Percentiles rank a stretch among this genome's conserved stretches.
These are phyloP conservation scores for Channallabes apus DNA, from an alignment of 2,797 vertebrate species.

Conservation along the genomic window DNA sequence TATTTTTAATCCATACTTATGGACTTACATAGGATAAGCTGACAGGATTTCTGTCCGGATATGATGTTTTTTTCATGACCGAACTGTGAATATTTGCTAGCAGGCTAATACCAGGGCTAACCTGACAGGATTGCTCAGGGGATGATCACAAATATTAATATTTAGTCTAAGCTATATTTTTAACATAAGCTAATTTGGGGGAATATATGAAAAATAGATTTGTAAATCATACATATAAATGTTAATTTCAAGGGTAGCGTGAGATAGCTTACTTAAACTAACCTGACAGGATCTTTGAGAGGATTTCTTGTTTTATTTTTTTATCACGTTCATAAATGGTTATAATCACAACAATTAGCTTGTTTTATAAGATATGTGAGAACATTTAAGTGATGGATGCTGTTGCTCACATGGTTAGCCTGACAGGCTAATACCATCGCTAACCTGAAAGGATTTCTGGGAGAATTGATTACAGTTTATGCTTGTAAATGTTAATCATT, in stretches of 20 bases:
- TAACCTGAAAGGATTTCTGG: too few relatives aligned
- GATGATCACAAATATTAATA: background rate
- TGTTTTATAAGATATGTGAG: too few relatives aligned
- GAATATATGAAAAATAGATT: background rate
- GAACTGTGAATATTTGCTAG: background rate
- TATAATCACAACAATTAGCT: too few relatives aligned
- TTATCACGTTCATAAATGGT: background rate
- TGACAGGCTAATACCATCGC: too few relatives aligned
- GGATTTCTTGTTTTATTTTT: too few relatives aligned
- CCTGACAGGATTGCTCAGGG: background rate
- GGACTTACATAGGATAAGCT: background rate
- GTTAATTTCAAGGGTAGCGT: background rate
- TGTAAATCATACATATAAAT: background rate
- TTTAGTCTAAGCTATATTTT: too few relatives aligned
- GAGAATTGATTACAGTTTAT: too few relatives aligned
- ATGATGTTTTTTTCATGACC: background rate
- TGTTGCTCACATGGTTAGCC: too few relatives aligned
- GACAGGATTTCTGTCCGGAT: background rate
- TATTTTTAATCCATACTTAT: too few relatives aligned
- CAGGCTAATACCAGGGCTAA: background rate
- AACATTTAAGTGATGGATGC: too few relatives aligned
- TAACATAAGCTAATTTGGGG: background rate
- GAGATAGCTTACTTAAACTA: background rate
- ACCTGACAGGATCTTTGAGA: background rate
- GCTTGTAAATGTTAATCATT: too few relatives aligned